Evolutionary conservation across 35 echinoderm and acorn worm species (phyloP).

Genomic region (Ophiothrix spiculata): DNA sequence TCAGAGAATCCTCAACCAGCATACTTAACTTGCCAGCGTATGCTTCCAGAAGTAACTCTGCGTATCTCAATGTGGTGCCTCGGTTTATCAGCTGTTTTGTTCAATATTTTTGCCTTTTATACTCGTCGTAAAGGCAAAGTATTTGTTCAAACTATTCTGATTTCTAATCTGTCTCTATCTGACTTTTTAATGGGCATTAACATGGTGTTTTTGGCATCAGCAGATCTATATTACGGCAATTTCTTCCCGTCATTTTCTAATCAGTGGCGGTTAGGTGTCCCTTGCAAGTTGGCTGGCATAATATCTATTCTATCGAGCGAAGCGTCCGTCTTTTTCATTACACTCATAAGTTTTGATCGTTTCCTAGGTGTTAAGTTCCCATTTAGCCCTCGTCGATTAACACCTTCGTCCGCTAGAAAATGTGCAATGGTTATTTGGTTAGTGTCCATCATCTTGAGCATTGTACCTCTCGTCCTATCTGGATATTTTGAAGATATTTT

Average conservation of each 20-base stretch:
- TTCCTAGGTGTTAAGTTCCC: constrained; percentile 44
- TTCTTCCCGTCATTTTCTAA: constrained; percentile 22
- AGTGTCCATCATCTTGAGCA: background rate
- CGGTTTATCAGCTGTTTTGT: background rate
- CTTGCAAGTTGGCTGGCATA: constrained; percentile 48
- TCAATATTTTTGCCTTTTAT: background rate
- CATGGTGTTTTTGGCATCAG: constrained; percentile 29
- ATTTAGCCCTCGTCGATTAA: constrained; percentile 14
- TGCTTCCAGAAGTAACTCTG: background rate
- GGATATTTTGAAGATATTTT: background rate
- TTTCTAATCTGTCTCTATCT: constrained; percentile 28
- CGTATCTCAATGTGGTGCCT: background rate
- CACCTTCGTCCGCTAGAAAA: background rate
- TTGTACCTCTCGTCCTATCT: background rate
- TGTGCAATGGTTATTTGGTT: background rate
- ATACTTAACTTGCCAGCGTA: background rate
- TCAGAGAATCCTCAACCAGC: background rate
- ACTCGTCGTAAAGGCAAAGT: background rate
- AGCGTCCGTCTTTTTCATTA: constrained; percentile 45
- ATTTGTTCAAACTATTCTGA: constrained; percentile 22
- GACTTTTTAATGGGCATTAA: constrained; percentile 45
- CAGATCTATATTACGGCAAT: constrained; percentile 16
- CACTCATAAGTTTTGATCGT: constrained; percentile 37
- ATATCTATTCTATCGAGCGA: constrained; percentile 45
- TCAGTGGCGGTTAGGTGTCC: constrained; percentile 12